A percentile compares a stretch with the other conserved stretches of the same genome.
phyloP scores from a whole-genome alignment of 2,797 vertebrate genomes.

The Myripristis jacobus region DNA sequence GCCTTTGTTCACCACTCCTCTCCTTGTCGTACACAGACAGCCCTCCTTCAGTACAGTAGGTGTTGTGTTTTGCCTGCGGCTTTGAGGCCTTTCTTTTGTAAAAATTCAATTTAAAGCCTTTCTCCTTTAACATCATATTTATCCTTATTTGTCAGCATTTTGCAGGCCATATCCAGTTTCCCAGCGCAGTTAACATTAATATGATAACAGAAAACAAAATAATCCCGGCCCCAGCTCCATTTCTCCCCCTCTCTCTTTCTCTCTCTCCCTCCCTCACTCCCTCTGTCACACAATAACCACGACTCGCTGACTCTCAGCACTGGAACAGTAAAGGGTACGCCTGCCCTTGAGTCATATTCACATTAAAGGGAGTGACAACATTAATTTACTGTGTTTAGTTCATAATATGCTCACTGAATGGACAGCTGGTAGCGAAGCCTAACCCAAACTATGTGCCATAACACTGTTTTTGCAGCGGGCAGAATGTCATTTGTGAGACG shows the following conservation, averaged over 20 bases:
- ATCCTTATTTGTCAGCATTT: slow-evolving; percentile 9
- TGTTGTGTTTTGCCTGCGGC: slow-evolving; percentile 11
- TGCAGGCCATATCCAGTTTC: slow-evolving; percentile 5
- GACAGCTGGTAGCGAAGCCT: slow-evolving; percentile 35
- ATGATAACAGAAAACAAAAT: slow-evolving; percentile 18
- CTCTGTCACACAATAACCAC: slow-evolving; percentile 33
- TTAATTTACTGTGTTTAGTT: slow-evolving; percentile 49
- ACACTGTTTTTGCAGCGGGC: slow-evolving; percentile 9
- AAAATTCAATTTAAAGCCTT: not conserved
- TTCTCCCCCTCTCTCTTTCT: not conserved
- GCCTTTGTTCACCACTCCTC: slow-evolving; percentile 11
- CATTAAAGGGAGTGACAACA: slow-evolving; percentile 58
- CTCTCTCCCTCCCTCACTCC: not conserved
- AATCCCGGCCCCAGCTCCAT: not conserved
- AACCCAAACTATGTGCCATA: not conserved
- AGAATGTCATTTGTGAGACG: slow-evolving; percentile 1
- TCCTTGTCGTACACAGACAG: slow-evolving; percentile 3
- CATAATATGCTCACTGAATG: slow-evolving; percentile 17
- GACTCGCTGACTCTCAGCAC: slow-evolving; percentile 43
- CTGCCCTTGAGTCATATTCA: slow-evolving; percentile 60
- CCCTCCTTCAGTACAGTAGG: not conserved
- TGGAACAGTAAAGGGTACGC: slow-evolving; percentile 54
- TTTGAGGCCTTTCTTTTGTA: not conserved
- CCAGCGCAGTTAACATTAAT: not conserved
- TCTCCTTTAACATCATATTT: slow-evolving; percentile 5